Base-by-base conservation (phyloP, 2,888 invertebrate genomes). In the Trichogramma evanescens region DNA sequence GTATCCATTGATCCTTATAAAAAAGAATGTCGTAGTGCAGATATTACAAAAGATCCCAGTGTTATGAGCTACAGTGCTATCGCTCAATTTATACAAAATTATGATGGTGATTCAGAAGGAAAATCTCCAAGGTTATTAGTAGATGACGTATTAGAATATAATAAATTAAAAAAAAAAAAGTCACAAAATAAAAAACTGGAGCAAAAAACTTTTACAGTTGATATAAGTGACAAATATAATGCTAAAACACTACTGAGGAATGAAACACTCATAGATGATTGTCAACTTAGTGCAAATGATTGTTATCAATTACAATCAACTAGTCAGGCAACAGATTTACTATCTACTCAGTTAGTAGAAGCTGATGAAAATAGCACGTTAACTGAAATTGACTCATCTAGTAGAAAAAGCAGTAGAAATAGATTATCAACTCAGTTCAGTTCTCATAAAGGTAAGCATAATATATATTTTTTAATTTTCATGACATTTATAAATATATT, bases 21-120 rank as follows among this genome's bases (percentile, higher is more conserved):
- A 8, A 55, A 63, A 40, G 67, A 59, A 54, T 50, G 38, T 45
- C 59, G 57, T 50, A 63, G 58, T 63, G 60, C 51, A 48, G 65
- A 63, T 52, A 58, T 50, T 13, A 63, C 62, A 39, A 67, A 71
- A 50, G 71, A 73, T 45, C 70, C 69, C 13, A 74, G 72, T 49
- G 56, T 74, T 5, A 72, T 77, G 72, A 77, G 75, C 65, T 60
- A 77, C 13, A 74, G 71, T 38, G 71, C 69, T 51, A 77, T 77
- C 50, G 74, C 72, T 26, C 69, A 71, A 56, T 69, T 69, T n/a
- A 60, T 77, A 4, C 68, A 73, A 53, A 68, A 72, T 42, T 26
- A 26, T 26, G 54, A 63, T n/a, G 46, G 57, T 9, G 65, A 65
- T 9, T 61, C 61, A 4, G 68, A 64, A 7, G 26, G 26, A 26